These are phyloP conservation scores for Drosophila pectinifera DNA, from an alignment of 1,140 invertebrate genomes.

Conservation along the genomic window DNA sequence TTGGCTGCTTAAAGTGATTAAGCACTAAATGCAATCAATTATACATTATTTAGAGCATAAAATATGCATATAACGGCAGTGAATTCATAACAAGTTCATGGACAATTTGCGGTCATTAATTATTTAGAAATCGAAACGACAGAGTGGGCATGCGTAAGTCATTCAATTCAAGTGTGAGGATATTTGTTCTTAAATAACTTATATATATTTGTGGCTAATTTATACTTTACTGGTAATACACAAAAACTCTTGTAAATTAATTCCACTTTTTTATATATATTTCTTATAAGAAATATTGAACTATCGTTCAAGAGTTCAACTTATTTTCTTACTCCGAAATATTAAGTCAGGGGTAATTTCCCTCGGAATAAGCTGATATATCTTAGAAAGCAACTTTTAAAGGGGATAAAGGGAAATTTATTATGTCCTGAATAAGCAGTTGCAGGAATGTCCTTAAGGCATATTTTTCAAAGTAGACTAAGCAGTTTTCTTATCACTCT, in stretches of 20 bases:
- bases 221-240: not conserved
- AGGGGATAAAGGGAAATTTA: not conserved
- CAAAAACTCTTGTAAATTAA: no score
- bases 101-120: constrained; percentile 15
- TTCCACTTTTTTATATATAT: no score
- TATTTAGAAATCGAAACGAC: constrained; percentile 2
- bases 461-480: not conserved
- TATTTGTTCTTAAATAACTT: not conserved
- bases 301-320: not conserved
- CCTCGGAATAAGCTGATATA: not conserved
- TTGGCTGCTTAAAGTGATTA: constrained; percentile 45
- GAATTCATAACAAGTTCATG: constrained; percentile 25
- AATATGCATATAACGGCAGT: constrained; percentile 1
- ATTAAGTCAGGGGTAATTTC: not conserved
- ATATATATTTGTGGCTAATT: not conserved
- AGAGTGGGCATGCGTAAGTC: not conserved
- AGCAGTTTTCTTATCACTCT: not conserved
- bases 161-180: not conserved
- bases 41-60: constrained; percentile 29
- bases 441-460: not conserved
- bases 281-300: not conserved
- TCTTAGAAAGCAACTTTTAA: no score
- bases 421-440: not conserved
- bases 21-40: constrained; percentile 42
- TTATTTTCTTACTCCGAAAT: not conserved